Conservation (phyloP, 2,888 invertebrate species). For the Agelastica alni region DNA sequence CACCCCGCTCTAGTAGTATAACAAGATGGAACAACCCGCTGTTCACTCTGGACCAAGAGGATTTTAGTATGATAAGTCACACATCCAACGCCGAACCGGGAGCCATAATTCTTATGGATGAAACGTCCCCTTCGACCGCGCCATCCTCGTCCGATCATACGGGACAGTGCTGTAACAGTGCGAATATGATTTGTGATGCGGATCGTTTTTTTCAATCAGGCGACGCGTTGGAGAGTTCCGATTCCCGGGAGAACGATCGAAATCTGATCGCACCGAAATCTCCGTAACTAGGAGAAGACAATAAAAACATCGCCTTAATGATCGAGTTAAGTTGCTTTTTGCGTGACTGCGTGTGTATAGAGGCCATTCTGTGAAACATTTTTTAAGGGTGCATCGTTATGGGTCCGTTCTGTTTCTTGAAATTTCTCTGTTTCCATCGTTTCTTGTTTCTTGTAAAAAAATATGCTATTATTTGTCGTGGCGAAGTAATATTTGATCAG, state of each 20-base stretch:
- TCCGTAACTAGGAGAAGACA: conserved; percentile 45
- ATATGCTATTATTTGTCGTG: too few relatives aligned
- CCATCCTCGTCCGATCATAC: conserved; percentile 45
- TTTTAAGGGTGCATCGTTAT: too few relatives aligned
- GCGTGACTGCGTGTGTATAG: conserved; percentile 23
- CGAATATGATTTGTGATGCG: conserved; percentile 57
- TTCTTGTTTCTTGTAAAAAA: too few relatives aligned
- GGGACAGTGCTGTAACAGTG: conserved; percentile 54
- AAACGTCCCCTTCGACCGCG: conserved; percentile 41
- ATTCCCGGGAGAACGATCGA: conserved; percentile 45
- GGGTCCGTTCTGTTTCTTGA: too few relatives aligned
- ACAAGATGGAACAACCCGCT: conserved; percentile 84
- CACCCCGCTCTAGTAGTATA: conserved; percentile 63
- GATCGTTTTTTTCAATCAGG: conserved; percentile 70
- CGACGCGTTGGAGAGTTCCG: conserved; percentile 60
- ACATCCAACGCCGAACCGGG: conserved; percentile 67
- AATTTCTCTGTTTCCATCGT: too few relatives aligned
- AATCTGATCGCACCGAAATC: conserved; percentile 51
- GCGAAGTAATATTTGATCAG: too few relatives aligned
- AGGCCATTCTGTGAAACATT: conserved; percentile 2
- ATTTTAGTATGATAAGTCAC: conserved; percentile 91
- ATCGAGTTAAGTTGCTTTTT: conserved; percentile 20
- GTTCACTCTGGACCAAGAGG: conserved; percentile 86
- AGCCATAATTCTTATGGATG: conserved; percentile 80
- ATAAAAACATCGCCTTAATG: conserved; percentile 41